Evolutionary conservation across 2,888 invertebrate genomes (phyloP).

Genomic region (Trachelus iudaicus): DNA sequence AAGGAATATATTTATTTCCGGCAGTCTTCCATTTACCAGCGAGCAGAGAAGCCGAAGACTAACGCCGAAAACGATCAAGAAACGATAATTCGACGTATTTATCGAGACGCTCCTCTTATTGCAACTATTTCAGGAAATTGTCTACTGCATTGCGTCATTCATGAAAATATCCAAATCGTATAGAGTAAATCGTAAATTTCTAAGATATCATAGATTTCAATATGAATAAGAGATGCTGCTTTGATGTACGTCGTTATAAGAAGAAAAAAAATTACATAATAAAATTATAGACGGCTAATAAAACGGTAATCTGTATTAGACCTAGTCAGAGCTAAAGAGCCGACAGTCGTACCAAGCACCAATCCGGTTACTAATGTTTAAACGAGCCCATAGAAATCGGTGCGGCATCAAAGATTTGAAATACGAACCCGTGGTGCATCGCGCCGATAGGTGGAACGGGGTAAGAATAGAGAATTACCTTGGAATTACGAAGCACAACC

Average conservation of each 20-base stretch:
- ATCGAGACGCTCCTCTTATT: background rate
- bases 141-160: background rate
- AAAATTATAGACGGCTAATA: constrained; percentile 10
- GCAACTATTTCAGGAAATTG: background rate
- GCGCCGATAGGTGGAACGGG: constrained; percentile 5
- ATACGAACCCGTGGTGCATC: background rate
- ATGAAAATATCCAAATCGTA: background rate
- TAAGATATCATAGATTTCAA: background rate
- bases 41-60: background rate
- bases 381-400: background rate
- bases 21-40: background rate
- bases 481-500: constrained; percentile 35
- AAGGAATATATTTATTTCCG: background rate
- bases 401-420: constrained; percentile 1
- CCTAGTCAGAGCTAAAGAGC: background rate
- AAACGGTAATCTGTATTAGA: constrained; percentile 5
- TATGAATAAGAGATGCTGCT: background rate
- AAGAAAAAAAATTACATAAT: background rate
- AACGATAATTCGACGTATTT: background rate
- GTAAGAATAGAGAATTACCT: constrained; percentile 45
- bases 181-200: background rate
- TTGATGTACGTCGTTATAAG: background rate
- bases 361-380: background rate
- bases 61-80: background rate
- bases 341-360: background rate